Base-by-base conservation (phyloP, 2,888 invertebrate genomes). In the Xiphydria camelus region DNA sequence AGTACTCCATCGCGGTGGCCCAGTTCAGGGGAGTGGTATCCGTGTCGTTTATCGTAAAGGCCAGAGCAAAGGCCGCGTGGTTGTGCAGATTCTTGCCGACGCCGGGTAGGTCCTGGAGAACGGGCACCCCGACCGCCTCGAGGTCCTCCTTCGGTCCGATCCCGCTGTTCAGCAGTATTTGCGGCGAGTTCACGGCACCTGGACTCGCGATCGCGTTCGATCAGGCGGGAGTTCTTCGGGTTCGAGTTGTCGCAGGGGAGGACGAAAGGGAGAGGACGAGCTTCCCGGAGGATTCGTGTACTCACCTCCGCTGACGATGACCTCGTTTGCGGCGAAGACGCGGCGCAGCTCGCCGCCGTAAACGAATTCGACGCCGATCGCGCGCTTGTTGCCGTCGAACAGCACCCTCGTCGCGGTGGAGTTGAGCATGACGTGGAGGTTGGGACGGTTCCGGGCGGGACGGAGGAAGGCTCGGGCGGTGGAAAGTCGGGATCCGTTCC, bases 151-250 rank as follows among this genome's bases (percentile, higher is more conserved):
- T 82, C 20, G 89, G 89, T 0, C 94, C 94, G 7, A 96, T 81
- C 6, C 97, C 97, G 55, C 94, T 94, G 29, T 94, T 81, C 64
- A 96, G 82, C 9, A 98, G 83, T 34, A 98, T 79, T 71, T 98
- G 97, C 0, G 97, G 96, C 0, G 95, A 91, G 57, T 93, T 96
- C 1, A 98, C 90, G 7, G 97, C 90, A 1, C 97, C 93, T 5
- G 82, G 87, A 51, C n/a, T n/a, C n/a, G n/a, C n/a, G n/a, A n/a
- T n/a, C n/a, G n/a, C n/a, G n/a, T n/a, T n/a, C n/a, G n/a, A n/a
- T n/a, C n/a, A n/a, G n/a, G n/a, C n/a, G n/a, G n/a, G n/a, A n/a
- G n/a, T n/a, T n/a, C n/a, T n/a, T n/a, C n/a, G n/a, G n/a, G n/a
- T n/a, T n/a, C n/a, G n/a, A n/a, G n/a, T n/a, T n/a, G n/a, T n/a